Evolutionary conservation across 2,113 vertebrate genomes (phyloP), one percentile per base, ranked within the genome.

Genomic region (Saguinus imperator): DNA sequence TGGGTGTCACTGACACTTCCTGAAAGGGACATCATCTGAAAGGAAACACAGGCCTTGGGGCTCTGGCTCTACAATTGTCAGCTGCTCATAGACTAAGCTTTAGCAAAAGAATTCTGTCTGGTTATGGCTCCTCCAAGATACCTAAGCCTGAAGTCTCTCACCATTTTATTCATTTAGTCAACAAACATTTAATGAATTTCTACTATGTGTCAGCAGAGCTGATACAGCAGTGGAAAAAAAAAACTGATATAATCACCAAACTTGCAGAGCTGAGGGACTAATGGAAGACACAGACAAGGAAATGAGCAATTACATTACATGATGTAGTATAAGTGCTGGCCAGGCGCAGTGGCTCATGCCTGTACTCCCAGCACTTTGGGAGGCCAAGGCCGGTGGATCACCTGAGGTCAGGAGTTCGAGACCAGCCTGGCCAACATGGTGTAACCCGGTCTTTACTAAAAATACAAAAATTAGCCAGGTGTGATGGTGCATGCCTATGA

Each of bases 131-230:
- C 35, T 25, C 57, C 32, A 85, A 73, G 76, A 68, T 0, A 58
- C 79, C 55, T 72, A 96, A 89, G 55, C 37, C 45, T 58, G 45
- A 79, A 64, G 35, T 52, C 29, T 58, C 40, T 91, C 64, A 72
- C 35, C 87, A 87, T 94, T 85, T 64, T 88, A 89, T 37, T 96
- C 50, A 94, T 92, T 86, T 94, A 91, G 57, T 89, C 43, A 87
- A 93, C 50, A 96, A 66, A 55, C 50, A 93, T 87, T 92, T 68
- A 94, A 64, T 85, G 37, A 76, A 87, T 83, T 84, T 88, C 76
- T 90, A 68, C 43, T 73, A 1, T 86, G n/a, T 92, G 55, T 73
- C 50, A 57, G 50, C 68, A 73, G 21, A 55, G 40, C 72, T 95
- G 76, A 84, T 48, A 83, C 1, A 55, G 45, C 80, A 92, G 35